Conservation (phyloP, 2,797 vertebrate species). For the Triplophysa bombifrons region DNA sequence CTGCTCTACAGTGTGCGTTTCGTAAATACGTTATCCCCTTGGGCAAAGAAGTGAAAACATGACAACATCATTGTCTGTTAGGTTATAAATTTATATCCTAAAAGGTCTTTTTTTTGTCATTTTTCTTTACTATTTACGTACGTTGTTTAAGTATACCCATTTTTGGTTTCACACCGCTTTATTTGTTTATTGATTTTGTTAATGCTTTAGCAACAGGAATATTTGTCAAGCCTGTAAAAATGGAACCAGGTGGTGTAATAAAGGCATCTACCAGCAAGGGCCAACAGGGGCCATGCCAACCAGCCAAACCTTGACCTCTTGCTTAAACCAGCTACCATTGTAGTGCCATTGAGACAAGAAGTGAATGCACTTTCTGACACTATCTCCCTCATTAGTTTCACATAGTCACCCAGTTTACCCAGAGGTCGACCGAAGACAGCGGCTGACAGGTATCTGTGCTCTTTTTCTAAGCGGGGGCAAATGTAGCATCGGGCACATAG, state of each 20-base stretch:
- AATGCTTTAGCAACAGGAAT: neutral
- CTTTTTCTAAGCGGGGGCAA: neutral
- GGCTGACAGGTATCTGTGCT: neutral
- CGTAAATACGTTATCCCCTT: no score
- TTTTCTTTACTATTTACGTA: no score
- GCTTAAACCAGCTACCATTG: conserved; percentile 19
- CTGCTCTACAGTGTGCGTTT: no score
- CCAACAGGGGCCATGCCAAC: neutral
- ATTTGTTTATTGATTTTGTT: neutral
- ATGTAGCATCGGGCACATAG: neutral
- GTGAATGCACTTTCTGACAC: conserved; percentile 37
- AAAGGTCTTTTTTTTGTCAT: no score
- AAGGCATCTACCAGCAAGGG: conserved; percentile 3
- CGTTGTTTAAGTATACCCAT: no score
- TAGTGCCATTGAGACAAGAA: conserved; percentile 27
- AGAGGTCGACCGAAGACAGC: neutral
- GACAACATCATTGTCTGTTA: no score
- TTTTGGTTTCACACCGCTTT: neutral
- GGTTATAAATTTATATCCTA: no score
- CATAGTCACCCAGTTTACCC: neutral
- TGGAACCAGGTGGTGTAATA: conserved; percentile 17
- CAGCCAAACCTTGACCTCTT: conserved; percentile 2
- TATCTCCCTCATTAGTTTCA: conserved; percentile 29
- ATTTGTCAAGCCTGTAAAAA: neutral
- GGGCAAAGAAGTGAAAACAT: no score